Base-by-base conservation (phyloP, 2,888 invertebrate genomes). In the Polia nebulosa region DNA sequence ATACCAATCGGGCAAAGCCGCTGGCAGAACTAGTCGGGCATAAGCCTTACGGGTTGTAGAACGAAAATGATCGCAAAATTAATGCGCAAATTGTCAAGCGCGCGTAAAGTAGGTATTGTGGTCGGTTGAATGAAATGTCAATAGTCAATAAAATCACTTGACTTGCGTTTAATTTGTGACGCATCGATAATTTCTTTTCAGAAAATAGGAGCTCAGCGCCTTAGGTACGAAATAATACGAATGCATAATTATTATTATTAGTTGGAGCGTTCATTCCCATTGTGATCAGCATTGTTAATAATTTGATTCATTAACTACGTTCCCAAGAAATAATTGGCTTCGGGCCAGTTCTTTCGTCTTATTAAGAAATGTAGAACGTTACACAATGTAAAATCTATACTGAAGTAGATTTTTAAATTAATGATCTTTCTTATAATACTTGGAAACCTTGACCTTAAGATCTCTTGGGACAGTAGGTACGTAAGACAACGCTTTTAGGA, bases 271-370 rank as follows among this genome's bases (percentile, higher is more conserved):
- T 34, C 11, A 41, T 39, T 15, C 8, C 15, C 13, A 11, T 72
- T 27, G 29, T 11, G 13, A 17, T 27, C 39, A 36, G 27, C 22
- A 68, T 49, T 29, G 34, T 64, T 17, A 49, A 22, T 15, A 36
- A 59, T 63, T n/a, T 27, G 47, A 32, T 61, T 58, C 51, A 63
- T 81, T 78, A 41, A 59, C 25, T 61, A 56, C 44, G 9, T 57
- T 59, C 25, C 45, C n/a, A 39, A 65, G 59, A 62, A 64, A 65
- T 78, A 78, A 78, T 78, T 78, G 75, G 68, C 57, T 58, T 66
- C 47, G 22, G 49, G 36, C 51, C 70, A 74, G 34, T 61, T 49
- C 60, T 53, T 70, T 59, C n/a, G 56, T 11, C 20, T 25, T 41
- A 22, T 51, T 62, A 64, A 27, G 17, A 59, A 78, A 69, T 65